Evolutionary conservation across 2,797 vertebrate species (phyloP), one percentile per base, ranked within the genome.

Genomic region (Selene dorsalis): DNA sequence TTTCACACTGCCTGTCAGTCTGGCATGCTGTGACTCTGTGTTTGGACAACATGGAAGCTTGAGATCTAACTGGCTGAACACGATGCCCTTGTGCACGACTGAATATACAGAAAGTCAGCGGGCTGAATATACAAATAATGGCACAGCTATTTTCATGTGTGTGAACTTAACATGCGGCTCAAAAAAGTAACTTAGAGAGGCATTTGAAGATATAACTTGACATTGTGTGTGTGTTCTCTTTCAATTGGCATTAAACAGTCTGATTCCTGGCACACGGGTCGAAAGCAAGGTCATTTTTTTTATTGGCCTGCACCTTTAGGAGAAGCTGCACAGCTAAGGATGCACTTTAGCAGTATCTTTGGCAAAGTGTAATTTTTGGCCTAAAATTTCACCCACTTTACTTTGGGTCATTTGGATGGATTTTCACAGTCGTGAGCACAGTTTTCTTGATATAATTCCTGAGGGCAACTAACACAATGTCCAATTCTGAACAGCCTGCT

Each of bases 1-100:
- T 93, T 93, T 92, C 89, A 88, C 88, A 75, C 69, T 13, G 79
- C 69, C 87, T 84, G 86, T 87, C 84, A 84, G 58, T 66, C 56
- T 60, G 79, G 41, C 81, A 75, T 18, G 71, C 87, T 79, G 75
- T 50, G 86, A 79, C 73, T 85, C 79, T 66, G 65, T 86, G 84
- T 88, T 87, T 88, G 85, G 87, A 89, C 90, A 87, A 84, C 87
- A 81, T 16, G 28, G 28, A 71, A 64, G 60, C 69, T 79, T 26
- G 30, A 70, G 70, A 72, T 79, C 75, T 57, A 79, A 86, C 75
- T 69, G 82, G 66, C 39, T 79, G 83, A 71, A 77, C 87, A 81
- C 22, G 59, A 87, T 84, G 83, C 80, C 75, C 76, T 70, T 3
- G 48, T 70, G 69, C 76, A 56, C 68, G 72, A 72, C 57, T 32